Evolutionary conservation across 1,140 invertebrate species (phyloP), one percentile per base, ranked within the genome.

Genomic region (Aphaenogaster rudis): DNA sequence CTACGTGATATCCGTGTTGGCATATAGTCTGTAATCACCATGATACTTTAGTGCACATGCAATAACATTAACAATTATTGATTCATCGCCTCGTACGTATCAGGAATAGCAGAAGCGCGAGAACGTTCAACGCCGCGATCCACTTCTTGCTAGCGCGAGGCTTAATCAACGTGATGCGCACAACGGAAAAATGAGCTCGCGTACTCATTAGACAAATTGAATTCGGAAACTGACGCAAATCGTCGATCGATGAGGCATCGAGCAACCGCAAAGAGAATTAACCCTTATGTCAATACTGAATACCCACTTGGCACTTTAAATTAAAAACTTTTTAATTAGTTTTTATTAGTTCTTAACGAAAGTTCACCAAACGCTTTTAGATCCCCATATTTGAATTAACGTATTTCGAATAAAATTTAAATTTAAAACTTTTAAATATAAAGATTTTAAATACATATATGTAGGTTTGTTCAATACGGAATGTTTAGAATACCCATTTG

Each of bases 131-230:
- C n/a, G n/a, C 15, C 42, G 42, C 42, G 42, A 69, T 52, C 33
- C n/a, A 21, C 78, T 42, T 39, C 39, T 67, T 36, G 21, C 8
- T 13, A 54, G 21, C n/a, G 21, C 33, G 63, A 54, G 33, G 15
- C 36, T 57, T 81, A 81, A 81, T 81, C 64, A 71, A 81, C 50
- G 15, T 71, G 39, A 81, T 81, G 79, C 21, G 17, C n/a, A 45
- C 13, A 80, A 9, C 15, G 33, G 48, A 39, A 67, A 67, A 67
- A 80, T 67, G n/a, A 81, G n/a, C 13, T 54, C 15, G 21, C 36
- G 50, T 13, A 42, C n/a, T 81, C 79, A 81, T 81, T 81, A 81
- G 50, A 45, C 21, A 81, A 71, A 81, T 81, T 81, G 66, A 81
- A 81, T 81, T 33, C 52, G 64, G 66, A 45, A 69, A 71, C 50